Evolutionary conservation across 2,113 vertebrate species (phyloP).

Genomic region (Cranoglanis bouderius): DNA sequence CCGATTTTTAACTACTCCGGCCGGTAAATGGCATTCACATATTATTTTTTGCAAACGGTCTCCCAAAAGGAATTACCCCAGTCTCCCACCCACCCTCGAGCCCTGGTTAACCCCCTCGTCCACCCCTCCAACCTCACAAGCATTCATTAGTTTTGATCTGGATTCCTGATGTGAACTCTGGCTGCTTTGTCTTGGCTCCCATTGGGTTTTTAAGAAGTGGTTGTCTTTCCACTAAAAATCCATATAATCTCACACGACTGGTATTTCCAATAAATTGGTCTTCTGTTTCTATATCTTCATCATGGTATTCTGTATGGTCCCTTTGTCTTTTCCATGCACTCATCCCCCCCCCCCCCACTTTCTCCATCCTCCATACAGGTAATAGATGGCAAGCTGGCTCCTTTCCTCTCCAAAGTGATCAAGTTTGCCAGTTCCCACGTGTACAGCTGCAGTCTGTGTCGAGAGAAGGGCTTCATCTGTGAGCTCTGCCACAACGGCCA

Average conservation of each 20-base stretch:
- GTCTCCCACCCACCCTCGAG: slow-evolving; percentile 57
- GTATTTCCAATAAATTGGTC: background rate
- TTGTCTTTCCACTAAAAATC: slow-evolving; percentile 33
- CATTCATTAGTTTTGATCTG: slow-evolving; percentile 60
- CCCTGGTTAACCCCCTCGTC: slow-evolving; percentile 51
- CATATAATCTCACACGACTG: background rate
- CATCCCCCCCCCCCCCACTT: too few relatives aligned
- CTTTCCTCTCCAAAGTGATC: slow-evolving; percentile 95
- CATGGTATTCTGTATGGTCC: background rate
- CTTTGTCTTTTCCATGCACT: background rate
- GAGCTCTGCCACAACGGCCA: slow-evolving; percentile 95
- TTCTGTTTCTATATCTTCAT: background rate
- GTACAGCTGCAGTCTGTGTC: slow-evolving; percentile 94
- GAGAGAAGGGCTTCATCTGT: slow-evolving; percentile 98
- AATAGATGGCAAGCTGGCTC: slow-evolving; percentile 94
- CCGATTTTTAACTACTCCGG: slow-evolving; percentile 59
- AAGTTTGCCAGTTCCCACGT: slow-evolving; percentile 96
- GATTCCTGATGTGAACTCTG: slow-evolving; percentile 57
- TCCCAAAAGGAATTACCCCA: slow-evolving; percentile 63
- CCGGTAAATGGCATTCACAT: slow-evolving; percentile 65
- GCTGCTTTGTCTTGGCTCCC: slow-evolving; percentile 21
- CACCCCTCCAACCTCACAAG: slow-evolving; percentile 46
- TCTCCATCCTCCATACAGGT: slow-evolving; percentile 73
- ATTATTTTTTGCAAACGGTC: slow-evolving; percentile 61
- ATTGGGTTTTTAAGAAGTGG: slow-evolving; percentile 32